Evolutionary conservation across 2,113 vertebrate genomes (phyloP).

Genomic region (Varanus salvator): DNA sequence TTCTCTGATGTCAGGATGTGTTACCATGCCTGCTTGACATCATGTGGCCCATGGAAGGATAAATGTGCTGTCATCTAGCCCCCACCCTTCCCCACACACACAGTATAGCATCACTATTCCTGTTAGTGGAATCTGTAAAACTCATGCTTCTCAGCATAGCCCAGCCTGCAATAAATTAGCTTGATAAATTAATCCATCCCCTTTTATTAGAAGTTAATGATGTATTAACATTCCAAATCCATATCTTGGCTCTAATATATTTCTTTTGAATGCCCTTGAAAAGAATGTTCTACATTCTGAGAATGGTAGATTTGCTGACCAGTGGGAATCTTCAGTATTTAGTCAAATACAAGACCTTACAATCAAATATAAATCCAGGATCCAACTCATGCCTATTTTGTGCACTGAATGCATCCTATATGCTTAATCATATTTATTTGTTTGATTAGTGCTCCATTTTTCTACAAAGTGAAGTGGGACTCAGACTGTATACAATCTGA

Average conservation of each 20-base stretch:
- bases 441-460: background rate
- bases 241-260: background rate
- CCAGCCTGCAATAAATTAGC: background rate
- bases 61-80: too few relatives aligned
- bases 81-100: too few relatives aligned
- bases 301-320: background rate
- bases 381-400: background rate
- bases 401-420: background rate
- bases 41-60: too few relatives aligned
- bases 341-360: background rate
- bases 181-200: too few relatives aligned
- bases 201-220: background rate
- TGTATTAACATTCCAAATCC: background rate
- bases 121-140: background rate
- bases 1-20: too few relatives aligned
- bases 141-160: background rate
- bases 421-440: background rate
- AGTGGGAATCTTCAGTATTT: background rate
- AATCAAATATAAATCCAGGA: background rate
- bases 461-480: background rate
- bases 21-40: too few relatives aligned
- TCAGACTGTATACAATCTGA: too few relatives aligned
- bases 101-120: too few relatives aligned
- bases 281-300: background rate
- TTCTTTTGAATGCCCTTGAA: background rate